phyloP scores from a whole-genome alignment of 2,888 invertebrate genomes.

The Apamea monoglypha region DNA sequence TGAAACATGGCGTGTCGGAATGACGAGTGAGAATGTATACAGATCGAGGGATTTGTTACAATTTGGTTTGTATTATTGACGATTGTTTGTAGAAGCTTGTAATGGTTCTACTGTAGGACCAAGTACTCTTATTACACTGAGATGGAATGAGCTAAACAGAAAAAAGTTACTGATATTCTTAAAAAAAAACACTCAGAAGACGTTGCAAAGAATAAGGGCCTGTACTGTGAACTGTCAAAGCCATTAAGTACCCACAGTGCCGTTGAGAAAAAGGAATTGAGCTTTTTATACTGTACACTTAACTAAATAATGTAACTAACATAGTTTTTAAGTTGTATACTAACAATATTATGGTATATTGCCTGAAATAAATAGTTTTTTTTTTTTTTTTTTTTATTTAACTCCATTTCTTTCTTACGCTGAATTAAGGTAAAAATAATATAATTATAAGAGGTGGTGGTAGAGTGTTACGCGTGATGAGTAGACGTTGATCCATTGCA shows the following conservation, averaged over 20 bases:
- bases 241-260: too few relatives aligned
- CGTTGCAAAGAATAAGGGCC: background rate
- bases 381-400: too few relatives aligned
- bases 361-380: too few relatives aligned
- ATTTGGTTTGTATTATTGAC: conserved; percentile 16
- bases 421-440: background rate
- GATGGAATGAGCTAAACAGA: background rate
- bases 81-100: conserved; percentile 12
- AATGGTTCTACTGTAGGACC: background rate
- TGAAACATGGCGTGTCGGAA: conserved; percentile 19
- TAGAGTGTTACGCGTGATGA: background rate
- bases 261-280: background rate
- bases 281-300: background rate
- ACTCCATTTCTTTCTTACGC: too few relatives aligned
- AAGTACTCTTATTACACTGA: background rate
- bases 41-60: conserved; percentile 7
- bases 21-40: conserved; percentile 25
- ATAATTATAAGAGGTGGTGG: too few relatives aligned
- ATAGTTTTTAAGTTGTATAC: too few relatives aligned
- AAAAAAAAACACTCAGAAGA: background rate
- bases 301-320: too few relatives aligned
- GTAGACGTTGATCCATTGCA: background rate
- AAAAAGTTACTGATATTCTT: background rate
- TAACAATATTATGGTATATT: too few relatives aligned
- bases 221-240: background rate